phyloP scores from a whole-genome alignment of 1,140 invertebrate genomes.

The Steinernema feltiae region DNA sequence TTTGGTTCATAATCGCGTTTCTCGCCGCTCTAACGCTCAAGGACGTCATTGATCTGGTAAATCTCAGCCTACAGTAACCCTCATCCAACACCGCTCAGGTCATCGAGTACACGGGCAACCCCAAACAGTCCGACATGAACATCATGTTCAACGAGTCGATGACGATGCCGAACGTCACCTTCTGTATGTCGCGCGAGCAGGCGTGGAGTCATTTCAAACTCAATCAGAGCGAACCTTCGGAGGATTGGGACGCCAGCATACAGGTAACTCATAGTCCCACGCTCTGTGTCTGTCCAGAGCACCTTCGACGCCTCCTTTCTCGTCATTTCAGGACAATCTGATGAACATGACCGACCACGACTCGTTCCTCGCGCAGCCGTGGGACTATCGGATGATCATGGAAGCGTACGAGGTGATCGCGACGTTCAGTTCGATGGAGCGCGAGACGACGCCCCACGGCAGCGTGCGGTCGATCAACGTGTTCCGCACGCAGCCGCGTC shows the following conservation, averaged over 20 bases:
- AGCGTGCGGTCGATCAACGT: slow-evolving; percentile 28
- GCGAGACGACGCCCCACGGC: slow-evolving; percentile 37
- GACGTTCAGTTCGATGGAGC: slow-evolving; percentile 32
- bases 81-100: slow-evolving; percentile 21
- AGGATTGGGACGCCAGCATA: slow-evolving; percentile 32
- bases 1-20: slow-evolving; percentile 55
- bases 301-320: too few relatives aligned
- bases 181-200: slow-evolving; percentile 37
- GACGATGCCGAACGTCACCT: slow-evolving; percentile 40
- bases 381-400: slow-evolving; percentile 37
- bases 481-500: slow-evolving; percentile 26
- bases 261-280: neutral
- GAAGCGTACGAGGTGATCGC: slow-evolving; percentile 40
- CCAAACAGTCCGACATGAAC: slow-evolving; percentile 36
- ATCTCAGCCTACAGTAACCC: slow-evolving; percentile 20
- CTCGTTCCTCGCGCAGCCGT: slow-evolving; percentile 25
- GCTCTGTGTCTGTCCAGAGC: slow-evolving; percentile 21
- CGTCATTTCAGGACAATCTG: slow-evolving; percentile 25
- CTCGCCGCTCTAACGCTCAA: slow-evolving; percentile 51
- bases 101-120: slow-evolving; percentile 32
- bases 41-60: slow-evolving; percentile 51
- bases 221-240: slow-evolving; percentile 24
- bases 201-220: slow-evolving; percentile 38
- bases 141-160: slow-evolving; percentile 41
- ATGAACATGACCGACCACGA: slow-evolving; percentile 35